Percentiles rank a stretch among this genome's conserved stretches.
Evolutionary conservation across 2,888 invertebrate species (phyloP).

Genomic region (Rhagonycha fulva): DNA sequence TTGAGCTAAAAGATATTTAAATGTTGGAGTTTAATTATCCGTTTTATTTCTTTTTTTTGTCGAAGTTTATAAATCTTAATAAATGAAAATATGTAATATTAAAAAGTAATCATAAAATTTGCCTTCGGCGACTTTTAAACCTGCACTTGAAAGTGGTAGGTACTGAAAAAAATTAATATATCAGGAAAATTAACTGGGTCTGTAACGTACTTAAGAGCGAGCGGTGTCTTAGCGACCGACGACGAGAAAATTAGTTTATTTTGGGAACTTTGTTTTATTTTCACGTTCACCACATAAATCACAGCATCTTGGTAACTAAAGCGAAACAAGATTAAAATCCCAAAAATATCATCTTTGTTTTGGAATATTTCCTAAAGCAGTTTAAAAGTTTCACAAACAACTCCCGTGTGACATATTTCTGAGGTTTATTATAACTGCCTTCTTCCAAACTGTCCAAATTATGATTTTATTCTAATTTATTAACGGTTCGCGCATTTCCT

Average conservation of each 20-base stretch:
- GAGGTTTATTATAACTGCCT: slow-evolving; percentile 4
- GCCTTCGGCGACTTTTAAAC: not conserved
- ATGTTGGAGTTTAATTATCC: not conserved
- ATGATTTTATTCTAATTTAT: slow-evolving; percentile 22
- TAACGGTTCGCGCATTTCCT: slow-evolving; percentile 3
- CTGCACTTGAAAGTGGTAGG: not conserved
- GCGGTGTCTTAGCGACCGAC: not conserved
- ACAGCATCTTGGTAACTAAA: not conserved
- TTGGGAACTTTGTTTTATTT: not conserved
- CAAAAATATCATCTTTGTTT: slow-evolving; percentile 11
- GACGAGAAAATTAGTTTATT: not conserved
- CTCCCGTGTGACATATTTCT: slow-evolving; percentile 17
- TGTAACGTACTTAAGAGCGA: not conserved
- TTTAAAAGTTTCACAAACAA: slow-evolving; percentile 23
- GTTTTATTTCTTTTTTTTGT: not conserved
- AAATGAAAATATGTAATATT: not conserved
- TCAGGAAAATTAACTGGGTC: not conserved
- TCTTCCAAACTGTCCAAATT: slow-evolving; percentile 12
- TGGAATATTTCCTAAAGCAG: slow-evolving; percentile 16
- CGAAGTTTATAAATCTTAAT: not conserved
- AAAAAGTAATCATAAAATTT: not conserved
- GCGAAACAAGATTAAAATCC: slow-evolving; percentile 20
- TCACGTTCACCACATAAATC: not conserved
- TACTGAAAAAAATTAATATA: not conserved
- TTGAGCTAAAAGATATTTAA: not conserved